A percentile compares a stretch with the other conserved stretches of the same genome.
Conservation (phyloP, 2,888 invertebrate genomes). For the Pogonocherus hispidulus region DNA sequence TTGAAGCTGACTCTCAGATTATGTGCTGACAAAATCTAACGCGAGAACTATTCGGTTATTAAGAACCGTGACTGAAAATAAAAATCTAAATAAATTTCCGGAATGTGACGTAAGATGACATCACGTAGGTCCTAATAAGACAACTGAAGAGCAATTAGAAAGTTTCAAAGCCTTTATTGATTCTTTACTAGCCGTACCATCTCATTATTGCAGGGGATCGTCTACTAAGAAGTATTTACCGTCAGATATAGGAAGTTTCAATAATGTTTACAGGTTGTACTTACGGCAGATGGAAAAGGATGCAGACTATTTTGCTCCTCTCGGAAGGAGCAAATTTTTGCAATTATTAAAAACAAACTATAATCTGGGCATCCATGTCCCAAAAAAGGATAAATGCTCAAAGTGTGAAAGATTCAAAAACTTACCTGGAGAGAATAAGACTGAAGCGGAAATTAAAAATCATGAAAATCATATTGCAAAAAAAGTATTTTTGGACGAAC, state of each 20-base stretch:
- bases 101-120: neutral
- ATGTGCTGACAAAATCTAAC: too few species aligned
- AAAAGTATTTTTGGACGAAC: neutral
- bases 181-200: slow-evolving; percentile 20
- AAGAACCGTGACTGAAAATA: neutral
- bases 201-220: slow-evolving; percentile 31
- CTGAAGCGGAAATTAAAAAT: too few species aligned
- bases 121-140: too few species aligned
- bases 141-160: neutral
- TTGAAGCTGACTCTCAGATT: too few species aligned
- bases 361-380: too few species aligned
- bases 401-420: too few species aligned
- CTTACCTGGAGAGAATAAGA: too few species aligned
- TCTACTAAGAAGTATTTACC: slow-evolving; percentile 40
- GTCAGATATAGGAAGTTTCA: slow-evolving; percentile 44
- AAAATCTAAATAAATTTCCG: neutral
- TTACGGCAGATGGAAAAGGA: too few species aligned
- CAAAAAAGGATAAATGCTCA: too few species aligned
- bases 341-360: too few species aligned
- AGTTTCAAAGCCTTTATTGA: slow-evolving; percentile 20
- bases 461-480: neutral
- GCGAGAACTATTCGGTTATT: neutral
- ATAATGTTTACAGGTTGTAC: slow-evolving; percentile 37
- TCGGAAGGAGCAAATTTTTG: too few species aligned
- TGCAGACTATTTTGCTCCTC: too few species aligned